Conservation (phyloP, 2,888 invertebrate species). For the Rugalucina vietnamica region DNA sequence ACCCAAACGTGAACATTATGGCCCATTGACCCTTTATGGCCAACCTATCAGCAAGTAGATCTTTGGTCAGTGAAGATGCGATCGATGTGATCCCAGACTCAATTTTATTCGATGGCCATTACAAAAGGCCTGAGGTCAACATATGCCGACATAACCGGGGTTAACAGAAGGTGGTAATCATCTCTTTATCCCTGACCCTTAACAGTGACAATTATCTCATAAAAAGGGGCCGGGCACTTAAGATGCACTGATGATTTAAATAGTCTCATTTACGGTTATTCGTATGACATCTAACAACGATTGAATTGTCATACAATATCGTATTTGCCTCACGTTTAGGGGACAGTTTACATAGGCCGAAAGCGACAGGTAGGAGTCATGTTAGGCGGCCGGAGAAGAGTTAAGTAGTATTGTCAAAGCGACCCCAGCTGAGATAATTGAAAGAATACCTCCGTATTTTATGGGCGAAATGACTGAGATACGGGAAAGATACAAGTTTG, state of each 20-base stretch:
- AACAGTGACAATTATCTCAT: slow-evolving; percentile 43
- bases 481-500: background rate
- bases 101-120: background rate
- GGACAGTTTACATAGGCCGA: background rate
- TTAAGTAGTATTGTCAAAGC: background rate
- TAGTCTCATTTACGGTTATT: slow-evolving; percentile 5
- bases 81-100: background rate
- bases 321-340: background rate
- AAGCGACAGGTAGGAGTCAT: slow-evolving; percentile 8
- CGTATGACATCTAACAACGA: background rate
- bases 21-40: no score
- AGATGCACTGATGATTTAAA: background rate
- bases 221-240: slow-evolving; percentile 36
- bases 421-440: background rate
- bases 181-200: slow-evolving; percentile 7
- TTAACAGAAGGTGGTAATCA: slow-evolving; percentile 12
- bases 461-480: no score
- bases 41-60: no score
- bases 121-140: slow-evolving; percentile 1
- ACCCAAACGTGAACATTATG: no score
- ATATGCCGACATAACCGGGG: background rate
- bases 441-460: no score
- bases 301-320: background rate
- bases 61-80: no score
- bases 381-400: background rate